Base-by-base conservation (phyloP, 2,888 invertebrate species). In the Epiblema foenella region DNA sequence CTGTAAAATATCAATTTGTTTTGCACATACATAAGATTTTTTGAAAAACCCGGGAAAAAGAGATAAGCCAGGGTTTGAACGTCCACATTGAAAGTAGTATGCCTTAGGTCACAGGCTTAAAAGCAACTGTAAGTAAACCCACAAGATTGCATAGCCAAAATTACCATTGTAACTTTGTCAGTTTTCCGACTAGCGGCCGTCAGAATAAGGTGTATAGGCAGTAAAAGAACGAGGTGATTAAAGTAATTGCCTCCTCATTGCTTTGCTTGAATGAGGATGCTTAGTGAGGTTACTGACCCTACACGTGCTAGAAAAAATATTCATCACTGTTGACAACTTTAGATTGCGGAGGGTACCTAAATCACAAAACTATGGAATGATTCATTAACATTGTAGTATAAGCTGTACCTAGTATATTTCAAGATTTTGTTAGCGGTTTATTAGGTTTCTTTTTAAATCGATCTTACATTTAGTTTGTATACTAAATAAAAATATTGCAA, bases 211-310 rank as follows among this genome's bases (percentile, higher is more conserved):
- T 59, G 75, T 86, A 86, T 83, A 82, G 80, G 77, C 79, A 80
- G 81, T 75, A 77, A 81, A 83, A 85, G 84, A 83, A 85, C 56
- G 58, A 85, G 82, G 86, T 83, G 84, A 88, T 90, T 89, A 89
- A 83, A 87, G 84, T 88, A 89, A 89, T 89, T 85, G 85, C 85
- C 79, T 77, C 81, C 81, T 83, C 83, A 85, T 87, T 85, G 77
- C 83, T 83, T 74, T 76, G 75, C 70, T 75, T 77, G 77, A 70
- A 70, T 74, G 73, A 68, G 63, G 57, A 70, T 66, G 54, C 70
- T 70, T 46, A 65, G 54, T 46, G 37, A 12, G 63, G 59, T 46
- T 59, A n/a, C 29, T 57, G 57, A 62, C 67, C 57, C 62, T 62
- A 63, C 71, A 71, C 71, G 70, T 64, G 68, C 59, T 51, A 52